A percentile compares a stretch with the other conserved stretches of the same genome.
phyloP scores from a whole-genome alignment of 2,888 invertebrate species.

The Lasioglossum lativentre region DNA sequence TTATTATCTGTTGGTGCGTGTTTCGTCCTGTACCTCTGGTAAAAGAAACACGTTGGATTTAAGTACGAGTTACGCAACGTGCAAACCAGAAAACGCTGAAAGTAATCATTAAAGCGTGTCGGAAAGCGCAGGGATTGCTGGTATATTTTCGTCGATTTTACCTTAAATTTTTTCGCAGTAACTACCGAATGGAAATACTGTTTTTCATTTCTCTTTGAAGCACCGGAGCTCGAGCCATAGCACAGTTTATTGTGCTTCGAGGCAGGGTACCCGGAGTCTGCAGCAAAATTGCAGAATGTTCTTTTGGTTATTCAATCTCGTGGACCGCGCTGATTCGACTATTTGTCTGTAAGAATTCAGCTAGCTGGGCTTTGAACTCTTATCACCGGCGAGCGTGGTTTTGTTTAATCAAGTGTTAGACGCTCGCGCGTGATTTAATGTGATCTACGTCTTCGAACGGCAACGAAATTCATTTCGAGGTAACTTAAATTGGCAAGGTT shows the following conservation, averaged over 20 bases:
- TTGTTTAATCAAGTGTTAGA: not conserved
- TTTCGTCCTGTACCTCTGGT: not conserved
- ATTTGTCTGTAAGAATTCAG: slow-evolving; percentile 12
- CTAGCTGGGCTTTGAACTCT: not conserved
- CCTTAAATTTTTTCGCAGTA: not conserved
- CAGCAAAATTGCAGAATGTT: slow-evolving; percentile 7
- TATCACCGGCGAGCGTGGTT: not conserved
- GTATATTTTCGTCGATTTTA: not conserved
- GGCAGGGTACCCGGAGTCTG: not conserved
- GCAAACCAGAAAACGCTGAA: not conserved
- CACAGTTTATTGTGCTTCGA: slow-evolving; percentile 18
- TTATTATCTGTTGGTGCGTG: not conserved
- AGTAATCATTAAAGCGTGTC: not conserved
- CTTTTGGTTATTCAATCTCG: slow-evolving; percentile 20
- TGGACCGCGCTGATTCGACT: not conserved
- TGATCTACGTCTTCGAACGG: not conserved
- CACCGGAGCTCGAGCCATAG: slow-evolving; percentile 1
- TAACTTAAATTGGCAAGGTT: not conserved
- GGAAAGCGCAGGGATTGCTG: not conserved
- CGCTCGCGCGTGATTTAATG: not conserved
- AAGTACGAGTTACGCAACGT: not conserved
- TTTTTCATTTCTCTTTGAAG: not conserved
- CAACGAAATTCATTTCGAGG: not conserved
- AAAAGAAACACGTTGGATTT: not conserved
- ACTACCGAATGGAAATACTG: slow-evolving; percentile 13